Evolutionary conservation across 2,888 invertebrate genomes (phyloP), one percentile per base, ranked within the genome.

Genomic region (Corythucha ciliata): DNA sequence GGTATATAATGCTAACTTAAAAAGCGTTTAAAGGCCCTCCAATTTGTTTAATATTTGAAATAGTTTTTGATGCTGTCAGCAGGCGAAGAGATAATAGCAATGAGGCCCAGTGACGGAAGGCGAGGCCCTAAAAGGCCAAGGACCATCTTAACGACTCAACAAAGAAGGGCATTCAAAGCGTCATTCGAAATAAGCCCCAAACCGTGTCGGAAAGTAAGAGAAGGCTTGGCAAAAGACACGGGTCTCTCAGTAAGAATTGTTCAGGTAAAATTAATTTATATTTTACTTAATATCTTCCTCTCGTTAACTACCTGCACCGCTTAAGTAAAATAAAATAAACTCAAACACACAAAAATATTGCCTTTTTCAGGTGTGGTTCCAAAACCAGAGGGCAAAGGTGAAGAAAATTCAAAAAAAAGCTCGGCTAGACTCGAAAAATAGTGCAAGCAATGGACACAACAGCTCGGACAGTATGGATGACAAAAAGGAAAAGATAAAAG

Each of bases 131-230:
- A 88, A 68, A 68, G 87, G 60, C 87, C 88, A 1, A 70, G 88
- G 57, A 88, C 88, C 14, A 88, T 88, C 61, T 73, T 88, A 39
- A 88, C 87, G 41, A 85, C 86, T 1, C 81, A 82, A 61, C 88
- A 88, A 67, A 67, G 88, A 59, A 71, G 85, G 59, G 85, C 86
- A 57, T 88, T 88, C 68, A 88, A 87, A 68, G 80, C 82, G 29
- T 85, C 86, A 16, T 89, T 88, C 68, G 87, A 88, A 69, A 76
- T 85, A 61, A 86, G 85, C 61, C 83, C 87, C 18, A 87, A 88
- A 65, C 87, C 86, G 2, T 86, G 85, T 63, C 70, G 86, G 61
- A 87, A 87, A 72, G 83, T 85, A 34, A 71, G 87, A 49, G 88
- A 88, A 67, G 77, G 82, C 52, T 70, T 88, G 55, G 87, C 87